These are phyloP conservation scores for Criorhina ranunculi DNA, from an alignment of 2,888 invertebrate species.

Conservation along the genomic window DNA sequence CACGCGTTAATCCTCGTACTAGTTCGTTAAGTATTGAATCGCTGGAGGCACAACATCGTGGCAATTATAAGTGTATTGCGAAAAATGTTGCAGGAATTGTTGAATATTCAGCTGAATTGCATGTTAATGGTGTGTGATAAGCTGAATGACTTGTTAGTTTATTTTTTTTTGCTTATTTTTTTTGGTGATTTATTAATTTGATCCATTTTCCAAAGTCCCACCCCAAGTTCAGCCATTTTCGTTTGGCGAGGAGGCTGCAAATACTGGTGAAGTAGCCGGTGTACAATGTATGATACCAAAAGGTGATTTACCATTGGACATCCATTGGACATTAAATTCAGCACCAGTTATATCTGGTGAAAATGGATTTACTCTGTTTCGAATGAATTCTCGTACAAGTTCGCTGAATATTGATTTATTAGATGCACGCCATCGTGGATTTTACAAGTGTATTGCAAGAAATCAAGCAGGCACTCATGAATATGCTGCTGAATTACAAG, in stretches of 20 bases:
- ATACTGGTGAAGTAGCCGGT: conserved; percentile 90
- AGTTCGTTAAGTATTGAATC: conserved; percentile 86
- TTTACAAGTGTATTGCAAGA: conserved; percentile 90
- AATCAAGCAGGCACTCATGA: conserved; percentile 89
- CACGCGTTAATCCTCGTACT: conserved; percentile 86
- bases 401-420: conserved; percentile 87
- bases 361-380: conserved; percentile 83
- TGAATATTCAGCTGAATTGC: conserved; percentile 82
- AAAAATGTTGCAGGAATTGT: conserved; percentile 85
- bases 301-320: conserved; percentile 91
- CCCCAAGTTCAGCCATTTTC: conserved; percentile 84
- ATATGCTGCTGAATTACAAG: conserved; percentile 87
- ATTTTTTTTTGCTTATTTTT: conserved; percentile 9
- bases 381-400: conserved; percentile 83
- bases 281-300: conserved; percentile 89
- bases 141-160: conserved; percentile 9
- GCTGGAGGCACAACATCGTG: conserved; percentile 86
- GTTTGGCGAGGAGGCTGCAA: conserved; percentile 85
- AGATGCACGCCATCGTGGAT: conserved; percentile 89
- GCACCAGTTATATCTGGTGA: conserved; percentile 84
- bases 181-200: conserved; percentile 20
- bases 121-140: conserved; percentile 77
- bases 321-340: conserved; percentile 88
- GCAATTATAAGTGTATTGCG: conserved; percentile 87
- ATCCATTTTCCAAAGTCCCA: conserved; percentile 80